Evolutionary conservation across 2,888 invertebrate genomes (phyloP).

Genomic region (Halocaridina rubra): DNA sequence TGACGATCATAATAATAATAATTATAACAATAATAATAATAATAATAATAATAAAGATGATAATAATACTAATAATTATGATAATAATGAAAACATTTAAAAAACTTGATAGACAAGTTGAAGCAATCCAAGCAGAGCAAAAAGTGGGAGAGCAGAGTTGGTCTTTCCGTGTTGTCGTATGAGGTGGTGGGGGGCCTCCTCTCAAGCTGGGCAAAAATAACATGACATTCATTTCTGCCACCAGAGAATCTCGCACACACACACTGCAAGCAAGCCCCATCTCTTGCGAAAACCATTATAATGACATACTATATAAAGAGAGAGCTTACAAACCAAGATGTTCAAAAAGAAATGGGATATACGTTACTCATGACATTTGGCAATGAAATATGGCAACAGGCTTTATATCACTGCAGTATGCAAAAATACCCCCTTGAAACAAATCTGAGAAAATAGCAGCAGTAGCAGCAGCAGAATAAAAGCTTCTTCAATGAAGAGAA

Average conservation of each 20-base stretch:
- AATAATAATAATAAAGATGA: too few species aligned
- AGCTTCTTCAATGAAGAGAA: too few species aligned
- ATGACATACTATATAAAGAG: background rate
- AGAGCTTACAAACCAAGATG: background rate
- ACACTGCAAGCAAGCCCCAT: slow-evolving; percentile 30
- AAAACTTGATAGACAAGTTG: slow-evolving; percentile 53
- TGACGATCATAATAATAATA: too few species aligned
- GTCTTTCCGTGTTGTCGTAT: slow-evolving; percentile 39
- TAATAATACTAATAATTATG: too few species aligned
- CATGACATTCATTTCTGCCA: slow-evolving; percentile 25
- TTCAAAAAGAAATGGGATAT: background rate
- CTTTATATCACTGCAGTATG: slow-evolving; percentile 3
- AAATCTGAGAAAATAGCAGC: background rate
- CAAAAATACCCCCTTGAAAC: background rate
- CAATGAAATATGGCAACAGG: slow-evolving; percentile 12
- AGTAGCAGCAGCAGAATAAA: background rate
- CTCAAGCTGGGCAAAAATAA: slow-evolving; percentile 34
- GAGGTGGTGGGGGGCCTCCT: slow-evolving; percentile 26
- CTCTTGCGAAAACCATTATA: slow-evolving; percentile 16
- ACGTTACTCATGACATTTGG: background rate
- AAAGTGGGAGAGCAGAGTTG: slow-evolving; percentile 52
- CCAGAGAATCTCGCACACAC: slow-evolving; percentile 15
- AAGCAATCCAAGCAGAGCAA: slow-evolving; percentile 54
- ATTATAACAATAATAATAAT: too few species aligned
- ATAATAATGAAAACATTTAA: slow-evolving; percentile 46